Evolutionary conservation across 2,797 vertebrate species (phyloP).

Genomic region (Coracias cyanogaster): DNA sequence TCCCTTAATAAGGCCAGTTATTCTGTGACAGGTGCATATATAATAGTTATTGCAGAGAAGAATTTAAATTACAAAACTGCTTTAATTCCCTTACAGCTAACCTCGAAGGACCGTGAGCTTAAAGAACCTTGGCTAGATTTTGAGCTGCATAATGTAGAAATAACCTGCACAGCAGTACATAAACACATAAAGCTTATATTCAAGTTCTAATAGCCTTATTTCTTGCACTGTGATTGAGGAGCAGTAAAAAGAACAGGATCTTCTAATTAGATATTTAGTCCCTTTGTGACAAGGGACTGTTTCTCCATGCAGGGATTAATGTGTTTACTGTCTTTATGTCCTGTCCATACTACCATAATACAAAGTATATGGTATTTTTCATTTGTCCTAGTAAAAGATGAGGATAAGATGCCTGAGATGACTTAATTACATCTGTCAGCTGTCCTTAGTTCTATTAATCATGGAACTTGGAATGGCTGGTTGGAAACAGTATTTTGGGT

Average conservation of each 20-base stretch:
- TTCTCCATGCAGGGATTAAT: not conserved
- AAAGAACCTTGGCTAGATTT: conserved; percentile 36
- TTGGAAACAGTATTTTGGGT: not conserved
- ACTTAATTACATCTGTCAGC: not conserved
- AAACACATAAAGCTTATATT: not conserved
- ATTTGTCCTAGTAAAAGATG: not conserved
- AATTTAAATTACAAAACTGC: conserved; percentile 24
- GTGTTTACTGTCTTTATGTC: not conserved
- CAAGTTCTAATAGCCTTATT: not conserved
- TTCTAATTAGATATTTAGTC: not conserved
- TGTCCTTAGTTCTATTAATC: not conserved
- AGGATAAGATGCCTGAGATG: not conserved
- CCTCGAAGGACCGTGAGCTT: not conserved
- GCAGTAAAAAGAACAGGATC: not conserved
- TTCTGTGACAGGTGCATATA: not conserved
- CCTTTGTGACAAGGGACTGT: not conserved
- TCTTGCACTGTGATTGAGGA: not conserved
- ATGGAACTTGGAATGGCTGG: not conserved
- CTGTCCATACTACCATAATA: not conserved
- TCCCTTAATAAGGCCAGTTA: not conserved
- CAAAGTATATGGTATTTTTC: not conserved
- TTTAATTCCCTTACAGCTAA: conserved; percentile 8
- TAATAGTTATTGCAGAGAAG: not conserved
- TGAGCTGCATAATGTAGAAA: conserved; percentile 2
- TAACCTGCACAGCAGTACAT: not conserved